Base-by-base conservation (phyloP, 2,888 invertebrate species). In the Lasioglossum malachurum region DNA sequence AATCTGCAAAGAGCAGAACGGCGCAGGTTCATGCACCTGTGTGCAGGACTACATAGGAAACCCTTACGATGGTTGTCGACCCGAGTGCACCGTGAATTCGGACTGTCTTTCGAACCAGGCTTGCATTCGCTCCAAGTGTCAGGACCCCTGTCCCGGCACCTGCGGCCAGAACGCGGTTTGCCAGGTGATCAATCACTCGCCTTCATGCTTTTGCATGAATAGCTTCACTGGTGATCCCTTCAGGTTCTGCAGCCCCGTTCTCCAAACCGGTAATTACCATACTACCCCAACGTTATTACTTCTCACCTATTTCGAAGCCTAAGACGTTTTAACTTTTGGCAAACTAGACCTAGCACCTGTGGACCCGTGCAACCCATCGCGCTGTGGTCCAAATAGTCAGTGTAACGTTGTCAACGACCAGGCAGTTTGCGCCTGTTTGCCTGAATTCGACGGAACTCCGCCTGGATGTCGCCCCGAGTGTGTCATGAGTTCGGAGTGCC, bases 401-500 rank as follows among this genome's bases (percentile, higher is more conserved):
- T 96, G 96, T 85, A 93, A 94, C 38, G 95, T 95, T 38, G 93
- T 95, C 31, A 95, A 96, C 81, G 95, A 94, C 14, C 95, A 95
- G 82, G 95, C 96, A 5, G 84, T 97, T 27, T 98, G 98, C 93
- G 97, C 97, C 31, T 98, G 98, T 93, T 95, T 97, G 83, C 96
- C 96, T 83, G 97, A 96, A 72, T 98, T 96, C 94, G 96, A 96
- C 78, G 98, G 98, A 82, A 97, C 97, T 90, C 98, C 98, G 75
- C 98, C 98, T 38, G 96, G 97, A 76, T 98, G 98, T 92, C 96
- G 97, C 90, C 97, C 97, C 8, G 98, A 98, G 95, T 98, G 98
- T 94, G 96, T 97, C 8, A 97, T 97, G n/a, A 98, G 97, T 93
- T 96, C 97, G 4, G 98, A 98, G 94, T 98, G 98, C 95, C 95